phyloP scores from a whole-genome alignment of 2,888 invertebrate genomes.

The Harmothoe impar region DNA sequence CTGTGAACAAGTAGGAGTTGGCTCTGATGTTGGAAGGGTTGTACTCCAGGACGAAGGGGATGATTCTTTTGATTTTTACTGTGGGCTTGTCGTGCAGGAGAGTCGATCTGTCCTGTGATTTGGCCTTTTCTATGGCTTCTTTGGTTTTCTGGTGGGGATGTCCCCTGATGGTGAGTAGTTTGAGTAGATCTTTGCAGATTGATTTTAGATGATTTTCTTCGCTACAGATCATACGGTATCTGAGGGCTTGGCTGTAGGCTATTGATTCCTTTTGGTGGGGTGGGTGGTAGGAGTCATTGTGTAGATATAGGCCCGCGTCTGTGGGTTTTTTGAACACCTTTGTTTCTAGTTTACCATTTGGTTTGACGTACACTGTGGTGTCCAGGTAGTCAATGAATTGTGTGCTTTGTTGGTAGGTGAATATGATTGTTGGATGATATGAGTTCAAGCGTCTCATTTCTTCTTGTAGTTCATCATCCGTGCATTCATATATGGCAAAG shows the following conservation, averaged over 20 bases:
- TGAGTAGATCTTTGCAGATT: not conserved
- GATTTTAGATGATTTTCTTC: not conserved
- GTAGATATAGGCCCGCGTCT: constrained; percentile 10
- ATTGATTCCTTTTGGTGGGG: not conserved
- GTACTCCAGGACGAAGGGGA: not conserved
- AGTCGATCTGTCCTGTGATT: not conserved
- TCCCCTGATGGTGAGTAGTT: not conserved
- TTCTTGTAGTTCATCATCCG: not conserved
- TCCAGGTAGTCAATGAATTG: too few relatives aligned
- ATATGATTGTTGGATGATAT: not conserved
- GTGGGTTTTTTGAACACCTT: not conserved
- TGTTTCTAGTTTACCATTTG: not conserved
- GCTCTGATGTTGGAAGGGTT: too few relatives aligned
- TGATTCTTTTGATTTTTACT: not conserved
- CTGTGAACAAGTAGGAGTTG: not conserved
- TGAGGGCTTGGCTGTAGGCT: too few relatives aligned
- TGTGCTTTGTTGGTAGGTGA: not conserved
- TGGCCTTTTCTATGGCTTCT: not conserved
- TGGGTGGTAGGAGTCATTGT: constrained; percentile 19
- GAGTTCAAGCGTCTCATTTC: not conserved
- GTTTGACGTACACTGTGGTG: too few relatives aligned
- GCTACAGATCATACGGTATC: not conserved
- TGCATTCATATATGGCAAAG: not conserved
- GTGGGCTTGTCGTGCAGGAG: not conserved
- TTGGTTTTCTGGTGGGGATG: not conserved